phyloP scores from a whole-genome alignment of 2,113 vertebrate species.

The Muscicapa adusta region DNA sequence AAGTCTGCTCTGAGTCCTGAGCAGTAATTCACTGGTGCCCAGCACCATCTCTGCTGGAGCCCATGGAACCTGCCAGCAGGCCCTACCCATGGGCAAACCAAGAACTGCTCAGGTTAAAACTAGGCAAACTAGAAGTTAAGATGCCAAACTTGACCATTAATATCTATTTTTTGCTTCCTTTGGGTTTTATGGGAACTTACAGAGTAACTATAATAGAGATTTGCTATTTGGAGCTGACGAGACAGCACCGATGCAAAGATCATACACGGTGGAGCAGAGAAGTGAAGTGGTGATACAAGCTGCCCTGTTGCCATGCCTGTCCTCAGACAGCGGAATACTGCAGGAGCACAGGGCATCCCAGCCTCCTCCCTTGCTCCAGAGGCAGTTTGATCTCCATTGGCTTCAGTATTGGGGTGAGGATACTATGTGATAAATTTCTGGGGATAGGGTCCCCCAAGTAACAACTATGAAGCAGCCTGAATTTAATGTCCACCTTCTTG shows the following conservation, averaged over 20 bases:
- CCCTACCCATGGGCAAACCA: not conserved
- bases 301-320: not conserved
- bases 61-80: not conserved
- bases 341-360: not conserved
- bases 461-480: fast-evolving
- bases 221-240: not conserved
- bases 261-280: fast-evolving
- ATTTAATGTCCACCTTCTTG: not conserved
- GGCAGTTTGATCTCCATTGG: not conserved
- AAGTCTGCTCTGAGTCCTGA: not conserved
- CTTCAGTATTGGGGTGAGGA: not conserved
- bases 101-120: not conserved
- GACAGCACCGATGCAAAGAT: not conserved
- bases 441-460: not conserved
- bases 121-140: not conserved
- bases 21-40: not conserved
- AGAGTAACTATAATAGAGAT: not conserved
- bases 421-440: not conserved
- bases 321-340: not conserved
- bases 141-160: not conserved
- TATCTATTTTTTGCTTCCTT: not conserved
- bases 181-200: not conserved
- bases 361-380: not conserved
- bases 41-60: not conserved
- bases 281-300: not conserved